phyloP scores from a whole-genome alignment of 2,797 vertebrate species.

The Melanotaenia nigrans region DNA sequence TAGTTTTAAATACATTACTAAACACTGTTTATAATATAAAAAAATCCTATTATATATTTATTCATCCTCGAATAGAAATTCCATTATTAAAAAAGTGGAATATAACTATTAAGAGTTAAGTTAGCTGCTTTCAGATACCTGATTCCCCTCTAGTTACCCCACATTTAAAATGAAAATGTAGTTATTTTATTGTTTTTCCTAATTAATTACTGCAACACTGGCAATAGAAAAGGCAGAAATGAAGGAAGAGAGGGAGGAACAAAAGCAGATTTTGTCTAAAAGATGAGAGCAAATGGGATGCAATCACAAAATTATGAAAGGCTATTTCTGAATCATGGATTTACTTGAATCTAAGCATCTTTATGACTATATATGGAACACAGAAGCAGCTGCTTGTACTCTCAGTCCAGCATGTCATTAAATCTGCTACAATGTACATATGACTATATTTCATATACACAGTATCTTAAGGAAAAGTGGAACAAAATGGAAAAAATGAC shows the following conservation, averaged over 20 bases:
- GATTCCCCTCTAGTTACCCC: background rate
- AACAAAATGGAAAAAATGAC: slow-evolving; percentile 29
- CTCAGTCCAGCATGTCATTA: background rate
- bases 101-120: background rate
- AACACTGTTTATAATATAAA: too few relatives aligned
- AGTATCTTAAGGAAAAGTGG: slow-evolving; percentile 16
- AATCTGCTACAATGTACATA: background rate
- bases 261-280: slow-evolving; percentile 1
- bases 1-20: background rate
- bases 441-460: slow-evolving; percentile 1
- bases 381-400: background rate
- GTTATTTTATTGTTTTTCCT: background rate
- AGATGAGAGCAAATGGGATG: background rate
- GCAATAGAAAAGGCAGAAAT: background rate
- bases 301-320: background rate
- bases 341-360: background rate
- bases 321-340: background rate
- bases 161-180: background rate
- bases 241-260: background rate
- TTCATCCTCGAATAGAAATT: background rate
- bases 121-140: background rate
- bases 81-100: background rate
- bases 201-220: background rate
- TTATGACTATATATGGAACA: background rate
- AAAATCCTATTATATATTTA: too few relatives aligned